These are phyloP conservation scores for Phycodurus eques DNA, from an alignment of 2,113 vertebrate species.

Conservation along the genomic window DNA sequence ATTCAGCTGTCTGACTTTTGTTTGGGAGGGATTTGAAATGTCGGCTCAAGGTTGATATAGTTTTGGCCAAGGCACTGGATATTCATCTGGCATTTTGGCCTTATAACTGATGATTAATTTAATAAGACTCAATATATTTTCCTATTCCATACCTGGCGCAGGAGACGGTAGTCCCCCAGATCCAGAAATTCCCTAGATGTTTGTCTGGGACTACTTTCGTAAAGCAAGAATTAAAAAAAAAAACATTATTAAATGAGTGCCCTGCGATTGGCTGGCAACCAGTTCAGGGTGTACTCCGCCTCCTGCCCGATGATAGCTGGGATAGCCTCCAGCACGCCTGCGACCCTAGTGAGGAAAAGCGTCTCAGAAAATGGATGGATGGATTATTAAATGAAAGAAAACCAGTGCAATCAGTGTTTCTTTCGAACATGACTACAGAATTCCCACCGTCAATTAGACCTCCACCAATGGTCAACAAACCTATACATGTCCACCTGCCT, in stretches of 20 bases:
- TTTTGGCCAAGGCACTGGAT: slow-evolving; percentile 46
- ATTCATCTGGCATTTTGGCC: slow-evolving; percentile 53
- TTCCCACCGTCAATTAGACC: not conserved
- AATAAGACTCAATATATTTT: slow-evolving; percentile 40
- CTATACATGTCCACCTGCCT: not conserved
- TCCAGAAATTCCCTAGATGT: slow-evolving; percentile 6
- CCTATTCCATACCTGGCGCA: slow-evolving; percentile 17
- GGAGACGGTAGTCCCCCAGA: slow-evolving; percentile 26
- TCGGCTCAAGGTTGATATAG: slow-evolving; percentile 42
- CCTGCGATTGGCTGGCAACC: too few species aligned
- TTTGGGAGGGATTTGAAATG: slow-evolving; percentile 53
- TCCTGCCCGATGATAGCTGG: too few species aligned
- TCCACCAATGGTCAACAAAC: not conserved
- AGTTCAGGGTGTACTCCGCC: too few species aligned
- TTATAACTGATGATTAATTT: slow-evolving; percentile 39
- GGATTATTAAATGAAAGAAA: not conserved
- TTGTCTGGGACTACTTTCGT: not conserved
- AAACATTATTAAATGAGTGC: too few species aligned
- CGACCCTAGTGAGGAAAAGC: too few species aligned
- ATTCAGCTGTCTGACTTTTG: slow-evolving; percentile 27
- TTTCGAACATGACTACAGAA: not conserved
- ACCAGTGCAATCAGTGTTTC: not conserved
- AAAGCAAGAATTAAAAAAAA: not conserved
- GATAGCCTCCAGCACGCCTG: too few species aligned
- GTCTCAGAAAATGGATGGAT: too few species aligned